These are phyloP conservation scores for Lycodopsis pacificus DNA, from an alignment of 2,797 vertebrate genomes.

Conservation along the genomic window DNA sequence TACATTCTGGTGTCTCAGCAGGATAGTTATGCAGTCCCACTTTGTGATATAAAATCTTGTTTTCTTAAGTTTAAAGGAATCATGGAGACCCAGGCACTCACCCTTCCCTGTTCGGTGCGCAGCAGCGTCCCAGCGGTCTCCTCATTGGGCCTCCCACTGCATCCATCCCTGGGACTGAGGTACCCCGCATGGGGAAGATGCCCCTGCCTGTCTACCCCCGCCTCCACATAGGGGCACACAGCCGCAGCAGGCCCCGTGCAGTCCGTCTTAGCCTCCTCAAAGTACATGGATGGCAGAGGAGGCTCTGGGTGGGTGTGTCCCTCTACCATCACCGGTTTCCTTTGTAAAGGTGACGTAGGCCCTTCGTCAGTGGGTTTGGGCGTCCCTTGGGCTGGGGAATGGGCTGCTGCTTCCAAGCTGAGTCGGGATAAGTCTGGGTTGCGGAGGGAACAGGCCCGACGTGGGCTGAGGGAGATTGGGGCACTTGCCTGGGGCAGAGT, in stretches of 20 bases:
- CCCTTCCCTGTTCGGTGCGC: slow-evolving; percentile 76
- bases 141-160: slow-evolving; percentile 66
- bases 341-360: slow-evolving; percentile 74
- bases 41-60: not conserved
- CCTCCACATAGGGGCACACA: slow-evolving; percentile 71
- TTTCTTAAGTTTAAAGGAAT: not conserved
- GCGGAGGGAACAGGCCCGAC: slow-evolving; percentile 84
- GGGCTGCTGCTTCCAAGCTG: slow-evolving; percentile 84
- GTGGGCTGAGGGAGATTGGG: slow-evolving; percentile 85
- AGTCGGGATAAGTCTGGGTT: slow-evolving; percentile 85
- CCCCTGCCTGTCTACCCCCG: slow-evolving; percentile 71
- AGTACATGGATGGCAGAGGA: slow-evolving; percentile 80
- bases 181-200: slow-evolving; percentile 74
- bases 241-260: slow-evolving; percentile 75
- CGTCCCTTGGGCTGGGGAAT: slow-evolving; percentile 87
- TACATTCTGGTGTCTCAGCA: slow-evolving; percentile 11
- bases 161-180: slow-evolving; percentile 77
- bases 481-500: slow-evolving; percentile 79
- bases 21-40: not conserved
- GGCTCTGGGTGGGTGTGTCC: slow-evolving; percentile 76
- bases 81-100: slow-evolving; percentile 52
- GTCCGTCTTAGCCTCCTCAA: slow-evolving; percentile 87
- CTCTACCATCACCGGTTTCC: slow-evolving; percentile 75
- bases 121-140: slow-evolving; percentile 68
- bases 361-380: slow-evolving; percentile 84